phyloP scores from a whole-genome alignment of 2,888 invertebrate species.

The Ochropleura plecta region DNA sequence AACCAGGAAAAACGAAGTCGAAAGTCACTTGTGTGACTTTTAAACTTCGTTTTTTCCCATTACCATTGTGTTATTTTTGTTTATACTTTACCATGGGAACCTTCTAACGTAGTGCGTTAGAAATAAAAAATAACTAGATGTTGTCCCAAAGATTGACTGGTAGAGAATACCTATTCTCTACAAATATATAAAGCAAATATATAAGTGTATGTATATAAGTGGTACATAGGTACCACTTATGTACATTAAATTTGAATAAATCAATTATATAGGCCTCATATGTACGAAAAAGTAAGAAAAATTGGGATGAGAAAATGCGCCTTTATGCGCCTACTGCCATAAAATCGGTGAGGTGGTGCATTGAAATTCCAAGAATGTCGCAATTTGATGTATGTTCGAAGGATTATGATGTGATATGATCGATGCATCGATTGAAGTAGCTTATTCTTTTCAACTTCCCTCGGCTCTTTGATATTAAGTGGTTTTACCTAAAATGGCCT shows the following conservation, averaged over 20 bases:
- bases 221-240: too few relatives aligned
- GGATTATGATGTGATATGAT: conserved; percentile 14
- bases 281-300: not conserved
- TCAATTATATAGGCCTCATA: too few relatives aligned
- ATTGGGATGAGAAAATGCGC: not conserved
- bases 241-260: too few relatives aligned
- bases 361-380: conserved; percentile 1
- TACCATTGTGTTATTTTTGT: too few relatives aligned
- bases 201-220: too few relatives aligned
- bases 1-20: not conserved
- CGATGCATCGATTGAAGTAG: conserved; percentile 14
- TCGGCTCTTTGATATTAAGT: conserved; percentile 37
- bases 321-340: not conserved
- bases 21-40: not conserved
- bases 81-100: too few relatives aligned
- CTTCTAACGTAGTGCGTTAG: too few relatives aligned
- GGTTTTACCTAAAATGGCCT: not conserved
- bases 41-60: too few relatives aligned
- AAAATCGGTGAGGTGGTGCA: not conserved
- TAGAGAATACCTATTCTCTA: too few relatives aligned
- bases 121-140: too few relatives aligned
- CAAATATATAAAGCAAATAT: too few relatives aligned
- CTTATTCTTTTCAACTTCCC: conserved; percentile 34
- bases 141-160: too few relatives aligned
- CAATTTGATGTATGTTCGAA: conserved; percentile 2